phyloP scores from a whole-genome alignment of 2,113 vertebrate species.

The Myrmecophaga tridactyla region DNA sequence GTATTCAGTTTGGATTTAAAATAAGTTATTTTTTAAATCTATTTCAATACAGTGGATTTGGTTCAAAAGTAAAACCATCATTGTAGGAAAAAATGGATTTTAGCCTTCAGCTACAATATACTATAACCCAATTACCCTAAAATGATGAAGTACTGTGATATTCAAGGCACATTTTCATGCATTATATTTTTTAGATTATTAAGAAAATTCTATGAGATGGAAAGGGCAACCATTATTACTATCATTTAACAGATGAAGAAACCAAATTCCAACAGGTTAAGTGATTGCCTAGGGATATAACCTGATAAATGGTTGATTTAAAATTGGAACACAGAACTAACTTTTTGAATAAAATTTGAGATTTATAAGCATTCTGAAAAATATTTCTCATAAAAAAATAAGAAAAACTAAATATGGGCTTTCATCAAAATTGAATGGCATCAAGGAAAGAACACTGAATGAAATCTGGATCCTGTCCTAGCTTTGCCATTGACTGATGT shows the following conservation, averaged over 20 bases:
- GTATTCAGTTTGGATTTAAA: conserved; percentile 34
- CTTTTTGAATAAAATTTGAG: not conserved
- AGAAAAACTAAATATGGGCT: not conserved
- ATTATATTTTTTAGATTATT: not conserved
- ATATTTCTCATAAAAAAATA: conserved; percentile 28
- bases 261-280: not conserved
- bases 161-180: conserved; percentile 5
- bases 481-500: not conserved
- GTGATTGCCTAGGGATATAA: not conserved
- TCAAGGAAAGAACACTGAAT: not conserved
- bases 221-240: not conserved
- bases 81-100: conserved; percentile 24
- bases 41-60: conserved; percentile 2
- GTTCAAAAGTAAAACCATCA: conserved; percentile 33
- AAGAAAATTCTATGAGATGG: not conserved
- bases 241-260: conserved; percentile 1
- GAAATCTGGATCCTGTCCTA: not conserved
- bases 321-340: not conserved
- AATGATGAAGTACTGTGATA: conserved; percentile 8
- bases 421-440: not conserved
- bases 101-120: conserved; percentile 40
- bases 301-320: not conserved
- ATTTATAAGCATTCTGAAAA: conserved; percentile 32
- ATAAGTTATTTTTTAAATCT: conserved; percentile 20
- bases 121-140: conserved; percentile 25